Conservation (phyloP, 2,888 invertebrate species). For the Anthrax anthrax region DNA sequence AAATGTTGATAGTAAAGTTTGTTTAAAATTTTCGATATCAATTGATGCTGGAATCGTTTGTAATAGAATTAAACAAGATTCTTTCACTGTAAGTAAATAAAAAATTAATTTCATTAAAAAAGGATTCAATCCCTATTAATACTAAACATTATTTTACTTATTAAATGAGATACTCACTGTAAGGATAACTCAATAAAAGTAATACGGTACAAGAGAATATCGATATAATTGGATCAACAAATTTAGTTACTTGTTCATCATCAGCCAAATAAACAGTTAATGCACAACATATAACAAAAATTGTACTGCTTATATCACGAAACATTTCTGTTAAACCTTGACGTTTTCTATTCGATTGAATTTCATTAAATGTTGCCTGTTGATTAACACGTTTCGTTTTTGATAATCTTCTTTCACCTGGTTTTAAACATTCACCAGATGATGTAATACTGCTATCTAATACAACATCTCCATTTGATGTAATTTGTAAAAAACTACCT, state of each 20-base stretch:
- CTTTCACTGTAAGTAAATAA: conserved; percentile 53
- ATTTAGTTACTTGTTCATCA: conserved; percentile 48
- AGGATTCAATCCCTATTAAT: no score
- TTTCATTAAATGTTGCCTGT: neutral
- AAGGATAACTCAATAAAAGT: conserved; percentile 63
- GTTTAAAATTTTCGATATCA: conserved; percentile 54
- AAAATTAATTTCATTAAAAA: neutral
- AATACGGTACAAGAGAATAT: conserved; percentile 57
- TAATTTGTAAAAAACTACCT: conserved; percentile 51
- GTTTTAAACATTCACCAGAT: conserved; percentile 26
- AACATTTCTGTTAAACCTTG: conserved; percentile 46
- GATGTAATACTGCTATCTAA: conserved; percentile 39
- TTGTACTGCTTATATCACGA: conserved; percentile 50
- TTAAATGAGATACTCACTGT: conserved; percentile 44
- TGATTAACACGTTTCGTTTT: conserved; percentile 25
- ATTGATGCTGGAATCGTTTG: conserved; percentile 88
- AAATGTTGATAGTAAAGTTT: conserved; percentile 48
- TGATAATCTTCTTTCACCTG: conserved; percentile 36
- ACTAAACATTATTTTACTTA: neutral
- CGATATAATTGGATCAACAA: conserved; percentile 58
- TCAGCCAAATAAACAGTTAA: conserved; percentile 44
- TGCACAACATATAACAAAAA: conserved; percentile 59
- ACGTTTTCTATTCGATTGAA: conserved; percentile 28
- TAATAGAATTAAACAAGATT: conserved; percentile 73
- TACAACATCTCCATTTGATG: conserved; percentile 44